A percentile compares a stretch with the other conserved stretches of the same genome.
Evolutionary conservation across 2,113 vertebrate species (phyloP).

Genomic region (Anser brachyrhynchus): DNA sequence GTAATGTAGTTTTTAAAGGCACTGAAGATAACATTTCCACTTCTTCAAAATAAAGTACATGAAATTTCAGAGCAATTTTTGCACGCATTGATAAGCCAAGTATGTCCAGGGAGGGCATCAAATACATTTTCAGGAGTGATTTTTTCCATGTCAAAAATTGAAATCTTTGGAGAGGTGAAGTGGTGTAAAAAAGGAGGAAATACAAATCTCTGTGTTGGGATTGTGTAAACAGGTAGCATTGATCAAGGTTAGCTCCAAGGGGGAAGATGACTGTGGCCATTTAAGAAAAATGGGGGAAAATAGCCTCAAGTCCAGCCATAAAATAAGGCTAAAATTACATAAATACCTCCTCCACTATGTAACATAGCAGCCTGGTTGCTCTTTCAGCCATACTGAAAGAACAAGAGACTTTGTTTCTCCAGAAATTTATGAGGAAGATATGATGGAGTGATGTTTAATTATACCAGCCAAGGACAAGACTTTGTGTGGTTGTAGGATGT

Average conservation of each 20-base stretch:
- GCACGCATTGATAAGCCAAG: background rate
- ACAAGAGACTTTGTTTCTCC: background rate
- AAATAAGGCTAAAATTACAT: background rate
- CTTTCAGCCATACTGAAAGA: background rate
- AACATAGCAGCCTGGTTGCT: background rate
- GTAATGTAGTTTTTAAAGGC: background rate
- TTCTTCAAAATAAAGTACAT: background rate
- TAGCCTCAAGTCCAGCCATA: background rate
- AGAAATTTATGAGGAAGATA: background rate
- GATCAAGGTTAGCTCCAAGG: background rate
- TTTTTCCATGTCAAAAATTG: background rate
- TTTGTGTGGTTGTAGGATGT: fast-evolving
- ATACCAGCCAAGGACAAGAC: background rate
- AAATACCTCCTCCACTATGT: background rate
- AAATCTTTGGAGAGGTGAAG: background rate
- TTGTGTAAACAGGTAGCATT: background rate
- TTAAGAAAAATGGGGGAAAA: background rate
- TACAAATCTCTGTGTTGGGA: background rate
- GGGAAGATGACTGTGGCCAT: background rate
- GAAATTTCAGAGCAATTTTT: background rate
- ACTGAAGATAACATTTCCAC: fast-evolving
- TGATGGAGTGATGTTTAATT: background rate
- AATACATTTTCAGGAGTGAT: background rate
- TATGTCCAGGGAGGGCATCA: background rate
- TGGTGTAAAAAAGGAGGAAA: background rate